A percentile compares a stretch with the other conserved stretches of the same genome.
These are phyloP conservation scores for Syngnathus typhle DNA, from an alignment of 2,113 vertebrate species.

Conservation along the genomic window DNA sequence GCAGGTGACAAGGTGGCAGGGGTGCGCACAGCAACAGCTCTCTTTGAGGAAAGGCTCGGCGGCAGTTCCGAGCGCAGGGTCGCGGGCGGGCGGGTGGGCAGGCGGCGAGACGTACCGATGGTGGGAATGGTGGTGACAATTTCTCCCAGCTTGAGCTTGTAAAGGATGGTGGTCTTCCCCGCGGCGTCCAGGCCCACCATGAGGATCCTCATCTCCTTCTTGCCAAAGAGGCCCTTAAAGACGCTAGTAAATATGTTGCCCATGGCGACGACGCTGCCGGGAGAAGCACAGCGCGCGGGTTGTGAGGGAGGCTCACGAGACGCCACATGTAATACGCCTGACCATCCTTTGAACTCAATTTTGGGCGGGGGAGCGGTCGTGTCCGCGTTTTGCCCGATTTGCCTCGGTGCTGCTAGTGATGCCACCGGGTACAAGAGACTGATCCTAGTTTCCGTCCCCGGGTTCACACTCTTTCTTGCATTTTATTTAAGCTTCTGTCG, in stretches of 20 bases:
- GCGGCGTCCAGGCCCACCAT: conserved; percentile 84
- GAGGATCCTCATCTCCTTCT: conserved; percentile 85
- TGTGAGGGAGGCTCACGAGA: not conserved
- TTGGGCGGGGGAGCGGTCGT: too few species aligned
- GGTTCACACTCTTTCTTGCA: too few species aligned
- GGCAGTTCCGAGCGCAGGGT: too few species aligned
- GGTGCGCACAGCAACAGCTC: too few species aligned
- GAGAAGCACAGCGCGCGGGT: not conserved
- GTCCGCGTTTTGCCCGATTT: too few species aligned
- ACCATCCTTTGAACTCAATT: too few species aligned
- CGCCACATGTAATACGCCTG: too few species aligned
- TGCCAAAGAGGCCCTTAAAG: conserved; percentile 79
- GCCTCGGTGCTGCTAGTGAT: too few species aligned
- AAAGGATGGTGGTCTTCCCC: conserved; percentile 85
- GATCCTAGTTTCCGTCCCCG: too few species aligned
- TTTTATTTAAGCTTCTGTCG: too few species aligned
- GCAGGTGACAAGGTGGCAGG: not conserved
- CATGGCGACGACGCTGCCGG: conserved; percentile 68
- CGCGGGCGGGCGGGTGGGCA: not conserved
- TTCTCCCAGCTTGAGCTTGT: conserved; percentile 83
- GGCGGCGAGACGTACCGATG: conserved; percentile 64
- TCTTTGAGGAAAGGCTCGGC: too few species aligned
- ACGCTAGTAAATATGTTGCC: conserved; percentile 76
- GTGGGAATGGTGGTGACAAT: conserved; percentile 83
- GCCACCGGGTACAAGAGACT: too few species aligned